phyloP scores from a whole-genome alignment of 2,797 vertebrate species.

The Eupleurogrammus muticus region DNA sequence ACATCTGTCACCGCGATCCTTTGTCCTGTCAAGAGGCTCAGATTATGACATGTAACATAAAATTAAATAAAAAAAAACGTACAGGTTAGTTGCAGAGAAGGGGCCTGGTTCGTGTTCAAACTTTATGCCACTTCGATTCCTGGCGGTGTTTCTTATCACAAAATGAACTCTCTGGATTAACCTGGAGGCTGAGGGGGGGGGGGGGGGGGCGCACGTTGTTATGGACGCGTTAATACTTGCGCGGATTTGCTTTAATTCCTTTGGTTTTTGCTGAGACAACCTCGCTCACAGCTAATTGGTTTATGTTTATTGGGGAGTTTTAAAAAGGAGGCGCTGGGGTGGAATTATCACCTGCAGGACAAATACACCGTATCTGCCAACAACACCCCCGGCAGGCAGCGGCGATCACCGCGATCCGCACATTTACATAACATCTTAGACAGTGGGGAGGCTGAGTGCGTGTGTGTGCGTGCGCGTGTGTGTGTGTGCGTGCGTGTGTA shows the following conservation, averaged over 20 bases:
- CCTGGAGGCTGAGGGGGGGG: too few relatives aligned
- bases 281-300: slow-evolving; percentile 49
- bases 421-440: slow-evolving; percentile 81
- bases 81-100: background rate
- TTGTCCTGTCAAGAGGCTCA: slow-evolving; percentile 66
- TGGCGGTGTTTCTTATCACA: background rate
- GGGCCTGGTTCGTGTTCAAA: background rate
- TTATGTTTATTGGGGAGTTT: slow-evolving; percentile 83
- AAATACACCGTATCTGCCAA: slow-evolving; percentile 62
- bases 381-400: slow-evolving; percentile 72
- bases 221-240: slow-evolving; percentile 65
- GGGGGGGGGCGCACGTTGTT: slow-evolving; percentile 23
- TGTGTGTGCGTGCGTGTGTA: slow-evolving; percentile 38
- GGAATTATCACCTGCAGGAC: slow-evolving; percentile 81
- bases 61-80: too few relatives aligned
- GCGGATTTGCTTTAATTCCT: slow-evolving; percentile 59
- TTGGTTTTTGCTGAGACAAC: slow-evolving; percentile 43
- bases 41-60: slow-evolving; percentile 38
- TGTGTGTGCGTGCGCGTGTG: slow-evolving; percentile 20
- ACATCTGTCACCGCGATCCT: slow-evolving; percentile 70
- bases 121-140: background rate
- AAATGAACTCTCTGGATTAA: slow-evolving; percentile 8
- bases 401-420: slow-evolving; percentile 56
- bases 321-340: slow-evolving; percentile 69
- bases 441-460: slow-evolving; percentile 42